Evolutionary conservation across 2,797 vertebrate genomes (phyloP).

Genomic region (Rhincodon typus): DNA sequence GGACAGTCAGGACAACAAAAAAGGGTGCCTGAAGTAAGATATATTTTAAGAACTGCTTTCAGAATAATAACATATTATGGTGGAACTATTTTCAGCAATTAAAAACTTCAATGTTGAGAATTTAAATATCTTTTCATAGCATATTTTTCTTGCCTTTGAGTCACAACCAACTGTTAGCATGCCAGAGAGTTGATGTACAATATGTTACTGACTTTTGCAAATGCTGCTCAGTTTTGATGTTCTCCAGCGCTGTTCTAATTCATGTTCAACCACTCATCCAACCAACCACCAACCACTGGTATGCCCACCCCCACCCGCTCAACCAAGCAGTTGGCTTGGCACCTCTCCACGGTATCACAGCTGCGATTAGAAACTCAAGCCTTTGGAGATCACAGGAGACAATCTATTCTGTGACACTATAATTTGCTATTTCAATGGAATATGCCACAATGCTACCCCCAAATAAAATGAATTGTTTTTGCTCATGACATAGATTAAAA

Average conservation of each 20-base stretch:
- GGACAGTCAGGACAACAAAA: neutral
- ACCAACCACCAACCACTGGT: neutral
- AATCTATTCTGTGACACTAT: neutral
- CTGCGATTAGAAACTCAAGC: neutral
- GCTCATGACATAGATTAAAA: neutral
- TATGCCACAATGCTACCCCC: neutral
- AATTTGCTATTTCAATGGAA: slow-evolving; percentile 10
- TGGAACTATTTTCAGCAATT: neutral
- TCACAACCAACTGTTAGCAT: neutral
- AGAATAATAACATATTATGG: neutral
- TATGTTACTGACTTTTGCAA: neutral
- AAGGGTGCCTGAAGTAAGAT: neutral
- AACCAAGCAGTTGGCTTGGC: neutral
- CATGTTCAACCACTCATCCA: neutral
- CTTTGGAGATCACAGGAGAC: neutral
- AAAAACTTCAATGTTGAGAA: neutral
- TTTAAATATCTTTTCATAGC: neutral
- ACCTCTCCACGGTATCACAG: neutral
- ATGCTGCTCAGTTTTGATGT: neutral
- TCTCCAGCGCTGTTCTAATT: neutral
- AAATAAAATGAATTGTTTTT: slow-evolving; percentile 19
- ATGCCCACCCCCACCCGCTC: neutral
- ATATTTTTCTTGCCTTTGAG: neutral
- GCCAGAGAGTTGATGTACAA: no score
- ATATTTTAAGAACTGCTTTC: neutral